Percentiles rank a stretch among this genome's conserved stretches.
These are phyloP conservation scores for Lagorchestes hirsutus DNA, from an alignment of 2,797 vertebrate genomes.

Conservation along the genomic window DNA sequence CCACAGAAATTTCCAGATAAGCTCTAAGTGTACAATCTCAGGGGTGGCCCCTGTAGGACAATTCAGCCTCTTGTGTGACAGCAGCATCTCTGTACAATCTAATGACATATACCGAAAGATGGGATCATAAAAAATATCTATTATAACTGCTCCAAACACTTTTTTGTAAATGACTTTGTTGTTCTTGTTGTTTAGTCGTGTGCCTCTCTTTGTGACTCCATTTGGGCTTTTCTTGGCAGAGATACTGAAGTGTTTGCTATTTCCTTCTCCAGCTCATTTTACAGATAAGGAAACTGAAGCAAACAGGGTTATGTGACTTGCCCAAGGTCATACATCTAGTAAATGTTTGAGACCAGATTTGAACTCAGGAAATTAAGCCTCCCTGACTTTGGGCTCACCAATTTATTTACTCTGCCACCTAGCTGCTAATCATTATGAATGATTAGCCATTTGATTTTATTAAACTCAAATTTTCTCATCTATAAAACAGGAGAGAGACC, in stretches of 20 bases:
- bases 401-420: neutral
- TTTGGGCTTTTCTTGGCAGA: neutral
- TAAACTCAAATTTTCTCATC: conserved; percentile 33
- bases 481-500: conserved; percentile 24
- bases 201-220: neutral
- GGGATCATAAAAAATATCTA: neutral
- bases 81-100: neutral
- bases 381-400: neutral
- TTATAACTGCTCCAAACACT: neutral
- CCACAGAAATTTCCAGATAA: neutral
- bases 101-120: neutral
- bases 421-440: neutral
- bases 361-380: neutral
- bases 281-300: neutral
- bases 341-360: neutral
- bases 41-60: neutral
- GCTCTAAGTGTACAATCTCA: neutral
- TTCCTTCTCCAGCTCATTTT: neutral
- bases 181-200: neutral
- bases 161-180: neutral
- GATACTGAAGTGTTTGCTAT: neutral
- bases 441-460: neutral
- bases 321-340: neutral
- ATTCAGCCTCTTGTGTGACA: neutral
- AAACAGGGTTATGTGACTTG: neutral